Evolutionary conservation across 2,888 invertebrate genomes (phyloP), one percentile per base, ranked within the genome.

Genomic region (Isoperla grammatica): DNA sequence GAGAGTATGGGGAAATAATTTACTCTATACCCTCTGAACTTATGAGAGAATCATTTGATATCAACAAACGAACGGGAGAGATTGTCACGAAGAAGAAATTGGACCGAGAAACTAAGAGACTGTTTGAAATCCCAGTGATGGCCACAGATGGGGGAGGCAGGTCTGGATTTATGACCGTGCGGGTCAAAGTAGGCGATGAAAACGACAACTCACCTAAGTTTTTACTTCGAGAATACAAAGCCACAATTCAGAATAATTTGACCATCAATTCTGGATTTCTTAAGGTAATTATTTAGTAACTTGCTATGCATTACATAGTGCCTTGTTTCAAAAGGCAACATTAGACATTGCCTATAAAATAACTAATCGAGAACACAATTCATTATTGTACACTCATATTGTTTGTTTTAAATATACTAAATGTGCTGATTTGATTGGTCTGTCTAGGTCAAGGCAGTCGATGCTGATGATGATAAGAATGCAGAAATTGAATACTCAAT

Each of bases 181-280:
- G 88, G 73, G 88, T 96, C 42, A 84, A 85, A 72, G 87, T 96
- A 50, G 78, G 79, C 19, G 95, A 95, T 75, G 81, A 84, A 64
- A 93, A 94, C 75, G 94, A 95, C 73, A 87, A 91, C 74, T 77
- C 85, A 55, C 95, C 95, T 0, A 76, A 75, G 59, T 93, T 92
- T 73, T 77, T 85, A 63, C 77, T 88, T 61, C 82, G 82, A 65
- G 86, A 90, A 73, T 93, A 93, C 74, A 86, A 87, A 73, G 84
- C 86, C 35, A 83, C 84, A 60, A 84, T 88, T 64, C 81, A 82
- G 66, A 77, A 80, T 42, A 83, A 84, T 68, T 72, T 79, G 46
- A 78, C 79, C 13, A 67, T 79, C 2, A 81, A 82, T 63, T 76
- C 79, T 29, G 76, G 81, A 2, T 81, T 88, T 68, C 71, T 84